phyloP scores from a whole-genome alignment of 2,797 vertebrate genomes.

The Hoplostethus atlanticus region DNA sequence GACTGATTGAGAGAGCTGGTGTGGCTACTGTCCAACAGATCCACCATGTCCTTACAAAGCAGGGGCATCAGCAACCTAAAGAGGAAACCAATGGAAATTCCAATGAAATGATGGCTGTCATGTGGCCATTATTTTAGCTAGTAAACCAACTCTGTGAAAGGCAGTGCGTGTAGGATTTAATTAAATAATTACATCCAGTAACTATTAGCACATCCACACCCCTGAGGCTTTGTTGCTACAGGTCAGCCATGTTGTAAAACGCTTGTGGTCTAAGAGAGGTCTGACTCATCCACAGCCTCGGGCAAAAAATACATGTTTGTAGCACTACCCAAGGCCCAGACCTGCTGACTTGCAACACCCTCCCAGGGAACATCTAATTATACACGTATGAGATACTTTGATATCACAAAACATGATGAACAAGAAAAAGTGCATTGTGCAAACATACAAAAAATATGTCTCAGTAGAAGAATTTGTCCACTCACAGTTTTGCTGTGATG shows the following conservation, averaged over 20 bases:
- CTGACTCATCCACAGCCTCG: conserved; percentile 58
- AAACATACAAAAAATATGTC: not conserved
- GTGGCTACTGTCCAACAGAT: conserved; percentile 88
- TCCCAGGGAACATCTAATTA: conserved; percentile 5
- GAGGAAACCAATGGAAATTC: conserved; percentile 2
- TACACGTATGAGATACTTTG: not conserved
- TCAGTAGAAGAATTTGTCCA: conserved; percentile 42
- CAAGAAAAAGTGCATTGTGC: not conserved
- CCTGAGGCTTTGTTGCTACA: conserved; percentile 4
- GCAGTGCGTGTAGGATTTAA: not conserved
- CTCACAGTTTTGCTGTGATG: conserved; percentile 98
- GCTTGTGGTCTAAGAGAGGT: conserved; percentile 41
- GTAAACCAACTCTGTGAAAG: not conserved
- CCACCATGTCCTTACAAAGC: conserved; percentile 96
- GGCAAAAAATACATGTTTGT: conserved; percentile 39
- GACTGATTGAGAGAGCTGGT: conserved; percentile 88
- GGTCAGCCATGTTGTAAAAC: conserved; percentile 30
- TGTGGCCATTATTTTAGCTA: conserved; percentile 16
- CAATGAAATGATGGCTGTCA: conserved; percentile 27
- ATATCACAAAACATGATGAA: not conserved
- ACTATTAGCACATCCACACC: conserved; percentile 7
- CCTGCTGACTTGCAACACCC: conserved; percentile 30
- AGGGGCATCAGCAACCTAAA: conserved; percentile 94
- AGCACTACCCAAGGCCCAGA: conserved; percentile 23
- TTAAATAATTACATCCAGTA: conserved; percentile 14